Base-by-base conservation (phyloP, 2,113 vertebrate genomes). In the Brachyhypopomus occidentalis region DNA sequence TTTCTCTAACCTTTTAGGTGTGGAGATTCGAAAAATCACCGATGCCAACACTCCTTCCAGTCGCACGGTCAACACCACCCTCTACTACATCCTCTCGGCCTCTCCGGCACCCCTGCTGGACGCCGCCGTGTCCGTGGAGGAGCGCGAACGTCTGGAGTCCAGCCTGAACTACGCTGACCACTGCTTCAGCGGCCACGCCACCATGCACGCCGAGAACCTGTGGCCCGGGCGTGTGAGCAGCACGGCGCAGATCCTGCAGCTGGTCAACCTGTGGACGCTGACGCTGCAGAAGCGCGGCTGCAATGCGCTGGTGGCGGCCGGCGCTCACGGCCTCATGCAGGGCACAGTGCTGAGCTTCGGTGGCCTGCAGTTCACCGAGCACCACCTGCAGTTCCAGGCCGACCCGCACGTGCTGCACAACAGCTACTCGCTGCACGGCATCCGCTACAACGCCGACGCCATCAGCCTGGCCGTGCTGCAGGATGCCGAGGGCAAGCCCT, bases 371-470 rank as follows among this genome's bases (percentile, higher is more conserved):
- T 99, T 99, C 93, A 99, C 97, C 0, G 98, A 99, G 87, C 98
- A 98, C 92, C 98, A 99, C 84, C 95, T 99, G 0, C 97, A 99
- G 94, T 98, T 99, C 87, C 97, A 98, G 90, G 96, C 97, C 0
- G 98, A 99, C 83, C 97, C 97, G 0, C 95, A 97, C 0, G 97
- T 99, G 12, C 94, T 99, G 69, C 98, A 98, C 86, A 99, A 98
- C 90, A 98, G 97, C 95, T 99, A 99, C 5, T 93, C 95, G 0
- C 84, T 99, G 81, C 93, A 94, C 0, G 98, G 98, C 4, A 96
- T 99, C 88, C 97, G 94, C 88, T 98, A 99, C 88, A 96, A 97
- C 87, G 95, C 94, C 25, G 97, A 98, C 90, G 91, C 96, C 64
- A 95, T 99, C 71, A 94, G 90, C 84, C 89, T 99, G 81, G 96